Base-by-base conservation (phyloP, 2,113 vertebrate genomes). In the Python bivittatus region DNA sequence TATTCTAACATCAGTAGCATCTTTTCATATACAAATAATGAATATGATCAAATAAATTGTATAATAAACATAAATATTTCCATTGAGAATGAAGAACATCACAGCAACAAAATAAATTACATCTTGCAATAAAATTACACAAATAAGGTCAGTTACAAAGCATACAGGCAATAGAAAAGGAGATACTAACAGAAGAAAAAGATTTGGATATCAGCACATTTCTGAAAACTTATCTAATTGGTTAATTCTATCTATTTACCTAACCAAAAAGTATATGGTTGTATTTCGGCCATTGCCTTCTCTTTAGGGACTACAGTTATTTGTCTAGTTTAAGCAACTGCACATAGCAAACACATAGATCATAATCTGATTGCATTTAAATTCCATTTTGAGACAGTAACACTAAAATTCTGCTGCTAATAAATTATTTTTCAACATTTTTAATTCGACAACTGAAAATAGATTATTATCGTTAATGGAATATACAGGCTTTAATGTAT, bases 181-280 rank as follows among this genome's bases (percentile, higher is more conserved):
- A 96, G 94, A 95, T 95, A 95, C 57, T 93, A 96, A 96, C 92
- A 94, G 94, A 92, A 89, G 48, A 90, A 90, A 91, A 95, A 38
- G 84, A 93, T 89, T 95, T 89, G 90, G 56, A 52, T 92, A 88
- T 15, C 44, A 85, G 56, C 27, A 85, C 12, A 22, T 52, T 10
- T 29, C 23, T 84, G 68, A 53, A 88, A 83, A 60, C 29, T 10
- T n/a, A 89, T 53, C 44, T 89, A 84, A 83, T 84, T 89, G 27
- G 20, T 61, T 72, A 86, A 79, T 42, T 79, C 72, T 72, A 33
- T 72, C 68, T 79, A 79, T 79, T 79, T 22, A 42, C 33, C 33
- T 79, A 48, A 48, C 48, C 48, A 48, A 48, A 48, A 48, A 48
- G 48, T 6, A 79, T 42, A 22, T 2, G 33, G 33, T 79, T 79